Evolutionary conservation across 2,797 vertebrate species (phyloP).

Genomic region (Tokudaia muenninki): DNA sequence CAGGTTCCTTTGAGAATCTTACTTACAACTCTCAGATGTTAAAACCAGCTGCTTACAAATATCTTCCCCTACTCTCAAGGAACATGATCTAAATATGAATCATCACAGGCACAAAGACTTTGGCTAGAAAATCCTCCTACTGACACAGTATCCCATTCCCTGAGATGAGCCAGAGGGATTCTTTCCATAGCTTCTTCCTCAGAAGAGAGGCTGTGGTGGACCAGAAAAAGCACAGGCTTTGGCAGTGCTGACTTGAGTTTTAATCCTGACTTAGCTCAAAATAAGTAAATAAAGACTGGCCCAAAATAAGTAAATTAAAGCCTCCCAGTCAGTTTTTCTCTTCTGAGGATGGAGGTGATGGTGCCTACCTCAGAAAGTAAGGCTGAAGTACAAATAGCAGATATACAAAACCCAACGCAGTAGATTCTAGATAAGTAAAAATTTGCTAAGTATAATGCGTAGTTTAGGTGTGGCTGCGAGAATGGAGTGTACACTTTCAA

Average conservation of each 20-base stretch:
- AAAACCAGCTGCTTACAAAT: slow-evolving; percentile 74
- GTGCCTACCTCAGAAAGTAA: neutral
- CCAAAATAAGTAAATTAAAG: slow-evolving; percentile 28
- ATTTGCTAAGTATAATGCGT: neutral
- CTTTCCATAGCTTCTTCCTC: slow-evolving; percentile 71
- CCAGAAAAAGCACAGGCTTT: slow-evolving; percentile 30
- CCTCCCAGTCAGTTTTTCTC: neutral
- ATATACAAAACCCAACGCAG: neutral
- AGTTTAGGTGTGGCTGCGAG: neutral
- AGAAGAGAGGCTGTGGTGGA: slow-evolving; percentile 4
- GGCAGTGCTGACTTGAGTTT: slow-evolving; percentile 1
- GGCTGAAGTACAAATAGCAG: neutral
- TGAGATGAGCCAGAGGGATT: slow-evolving; percentile 66
- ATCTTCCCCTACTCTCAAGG: slow-evolving; percentile 81
- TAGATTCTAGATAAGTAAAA: slow-evolving; percentile 3
- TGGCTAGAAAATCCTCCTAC: slow-evolving; percentile 75
- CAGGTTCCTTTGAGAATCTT: slow-evolving; percentile 64
- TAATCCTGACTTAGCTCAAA: slow-evolving; percentile 53
- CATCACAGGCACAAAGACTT: slow-evolving; percentile 59
- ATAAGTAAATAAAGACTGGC: slow-evolving; percentile 1
- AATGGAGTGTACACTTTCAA: neutral
- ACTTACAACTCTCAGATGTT: slow-evolving; percentile 67
- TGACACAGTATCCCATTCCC: slow-evolving; percentile 51
- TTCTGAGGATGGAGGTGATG: slow-evolving; percentile 46
- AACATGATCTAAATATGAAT: slow-evolving; percentile 81